These are phyloP conservation scores for Periophthalmus modestus DNA, from an alignment of 2,113 vertebrate species.

Conservation along the genomic window DNA sequence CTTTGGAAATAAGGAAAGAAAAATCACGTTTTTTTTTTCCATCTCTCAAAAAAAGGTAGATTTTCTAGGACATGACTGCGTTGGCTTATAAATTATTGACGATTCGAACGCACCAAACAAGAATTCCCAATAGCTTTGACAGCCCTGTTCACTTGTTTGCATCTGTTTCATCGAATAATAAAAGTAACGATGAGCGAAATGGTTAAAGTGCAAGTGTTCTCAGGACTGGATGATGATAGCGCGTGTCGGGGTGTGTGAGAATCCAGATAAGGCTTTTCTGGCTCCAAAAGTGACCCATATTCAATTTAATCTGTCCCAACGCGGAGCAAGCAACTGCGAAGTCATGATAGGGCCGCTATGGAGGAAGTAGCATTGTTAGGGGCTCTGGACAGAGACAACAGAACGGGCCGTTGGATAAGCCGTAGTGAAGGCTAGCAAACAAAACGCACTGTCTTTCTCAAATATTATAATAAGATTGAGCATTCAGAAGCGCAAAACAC, in stretches of 20 bases:
- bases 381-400: neutral
- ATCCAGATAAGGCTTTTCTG: conserved; percentile 64
- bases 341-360: conserved; percentile 21
- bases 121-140: conserved; percentile 23
- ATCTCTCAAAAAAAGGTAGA: neutral
- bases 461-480: neutral
- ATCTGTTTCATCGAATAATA: conserved; percentile 38
- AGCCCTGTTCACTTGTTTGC: conserved; percentile 32
- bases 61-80: conserved; percentile 33
- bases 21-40: neutral
- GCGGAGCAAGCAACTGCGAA: conserved; percentile 20
- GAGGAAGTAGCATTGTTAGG: conserved; percentile 17
- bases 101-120: conserved; percentile 9
- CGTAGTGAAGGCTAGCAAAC: neutral
- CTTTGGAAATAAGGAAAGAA: conserved; percentile 1
- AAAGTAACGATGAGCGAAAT: conserved; percentile 35
- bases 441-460: neutral
- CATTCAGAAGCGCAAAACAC: neutral
- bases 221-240: conserved; percentile 41
- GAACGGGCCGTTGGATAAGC: neutral
- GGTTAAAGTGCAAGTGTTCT: conserved; percentile 49
- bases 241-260: conserved; percentile 47
- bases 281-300: conserved; percentile 59
- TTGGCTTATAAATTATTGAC: conserved; percentile 54
- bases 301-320: conserved; percentile 48